Evolutionary conservation across 2,888 invertebrate genomes (phyloP), one percentile per base, ranked within the genome.

Genomic region (Gortyna flavago): DNA sequence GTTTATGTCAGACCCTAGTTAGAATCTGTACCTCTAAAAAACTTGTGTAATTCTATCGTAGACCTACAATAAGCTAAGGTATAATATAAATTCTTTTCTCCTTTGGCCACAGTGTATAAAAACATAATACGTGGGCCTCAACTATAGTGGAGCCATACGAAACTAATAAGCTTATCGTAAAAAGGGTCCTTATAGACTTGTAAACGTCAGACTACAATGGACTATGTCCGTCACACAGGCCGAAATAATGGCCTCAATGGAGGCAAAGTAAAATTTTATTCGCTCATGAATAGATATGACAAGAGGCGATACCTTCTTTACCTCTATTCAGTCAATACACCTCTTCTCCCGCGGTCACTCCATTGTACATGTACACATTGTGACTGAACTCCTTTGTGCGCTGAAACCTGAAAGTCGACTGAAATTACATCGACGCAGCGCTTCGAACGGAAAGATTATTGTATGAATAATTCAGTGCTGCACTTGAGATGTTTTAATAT

Each of bases 231-330:
- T 61, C 82, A 48, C 59, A 32, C 32, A 54, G 70, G n/a, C 25
- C 79, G 35, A n/a, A 61, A 25, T 79, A 81, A 64, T 68, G 48
- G 29, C 21, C 66, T 64, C 8, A 75, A 68, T 71, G 7, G 51
- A 71, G 32, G 68, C 59, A 75, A 57, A 71, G 59, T 72, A 35
- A 61, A 41, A 75, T 69, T 69, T 32, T 61, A 72, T 83, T 83
- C 61, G 29, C 64, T 75, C 72, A 75, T 84, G 81, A 84, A 84
- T 81, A 84, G 72, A 84, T 81, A 72, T 72, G 75, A 62, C 41
- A 32, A 7, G 41, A 38, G 29, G 29, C 38, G 21, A 68, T 82
- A 64, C 67, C 57, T 80, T 67, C 69, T 35, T 25, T 77, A 77
- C 64, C 64, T 68, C 57, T 44, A 64, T 64, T 11, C 67, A 68